Evolutionary conservation across 2,113 vertebrate genomes (phyloP), one percentile per base, ranked within the genome.

Genomic region (Micronisus gabar): DNA sequence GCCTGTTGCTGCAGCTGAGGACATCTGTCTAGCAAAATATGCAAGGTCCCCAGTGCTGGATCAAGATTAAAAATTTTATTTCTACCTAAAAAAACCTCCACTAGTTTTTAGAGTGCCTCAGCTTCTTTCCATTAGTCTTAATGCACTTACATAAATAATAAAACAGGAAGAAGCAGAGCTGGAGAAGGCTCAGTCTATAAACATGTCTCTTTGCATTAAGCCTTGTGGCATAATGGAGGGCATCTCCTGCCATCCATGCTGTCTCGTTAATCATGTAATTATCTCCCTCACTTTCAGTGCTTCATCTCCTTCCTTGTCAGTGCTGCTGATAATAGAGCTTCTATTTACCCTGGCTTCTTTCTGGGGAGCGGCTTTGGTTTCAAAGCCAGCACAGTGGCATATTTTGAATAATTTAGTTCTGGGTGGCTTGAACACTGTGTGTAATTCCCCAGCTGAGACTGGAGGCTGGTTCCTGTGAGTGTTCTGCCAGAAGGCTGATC

Each of bases 121-220:
- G 58, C 92, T 84, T 92, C 66, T 94, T 96, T 90, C 96, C 92
- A 86, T 97, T 96, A 96, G 75, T 88, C 89, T 93, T 97, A 97
- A 95, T 97, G 96, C 84, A 95, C 72, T 83, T 79, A 21, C 68
- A 97, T 98, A 91, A 98, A 98, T 98, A 97, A 97, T 97, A 93
- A 71, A 98, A 59, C 50, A 96, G 95, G 95, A 93, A 94, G 94
- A 72, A 93, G 81, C 88, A 82, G 84, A 92, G 52, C 75, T 91
- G 83, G 55, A 88, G 86, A 90, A 67, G 61, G 56, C 56, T 81
- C 32, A n/a, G 87, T 86, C 90, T 96, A 84, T 91, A 94, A 96
- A 96, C 73, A 79, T 10, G 52, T 91, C 96, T 86, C 83, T 95
- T 58, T 76, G 88, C 65, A 88, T 96, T 91, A 95, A 81, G 83